A percentile compares a stretch with the other conserved stretches of the same genome.
These are phyloP conservation scores for Gambusia holbrooki DNA, from an alignment of 2,113 vertebrate species.

Conservation along the genomic window DNA sequence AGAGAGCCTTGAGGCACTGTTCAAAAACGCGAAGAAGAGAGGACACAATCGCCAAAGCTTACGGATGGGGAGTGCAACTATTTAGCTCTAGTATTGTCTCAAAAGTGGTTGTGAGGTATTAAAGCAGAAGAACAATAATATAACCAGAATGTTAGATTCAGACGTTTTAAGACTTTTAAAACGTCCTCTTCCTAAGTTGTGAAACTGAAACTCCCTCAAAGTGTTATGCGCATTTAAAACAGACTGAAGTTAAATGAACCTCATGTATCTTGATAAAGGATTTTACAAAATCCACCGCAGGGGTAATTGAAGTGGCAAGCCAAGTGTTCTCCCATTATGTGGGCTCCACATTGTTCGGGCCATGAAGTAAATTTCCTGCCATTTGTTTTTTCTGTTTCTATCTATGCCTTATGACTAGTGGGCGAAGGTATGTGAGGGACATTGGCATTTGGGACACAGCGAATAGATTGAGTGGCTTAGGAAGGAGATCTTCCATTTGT, in stretches of 20 bases:
- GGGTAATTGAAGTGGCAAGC: not conserved
- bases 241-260: not conserved
- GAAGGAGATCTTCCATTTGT: not conserved
- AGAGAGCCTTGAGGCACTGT: too few relatives aligned
- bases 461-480: not conserved
- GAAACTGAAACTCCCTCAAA: not conserved
- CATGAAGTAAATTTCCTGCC: not conserved
- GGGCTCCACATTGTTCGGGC: not conserved
- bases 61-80: not conserved
- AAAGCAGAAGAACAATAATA: not conserved
- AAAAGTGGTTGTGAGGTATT: not conserved
- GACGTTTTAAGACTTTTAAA: too few relatives aligned
- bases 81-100: not conserved
- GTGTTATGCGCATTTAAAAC: not conserved
- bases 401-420: not conserved
- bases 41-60: not conserved
- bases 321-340: not conserved
- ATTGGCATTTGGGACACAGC: not conserved
- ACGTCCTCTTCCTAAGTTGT: too few relatives aligned
- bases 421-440: not conserved
- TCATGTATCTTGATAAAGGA: not conserved
- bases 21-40: too few relatives aligned
- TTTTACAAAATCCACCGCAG: not conserved
- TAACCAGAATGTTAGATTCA: not conserved
- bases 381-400: not conserved